Base-by-base conservation (phyloP, 2,888 invertebrate genomes). In the Drosophila neotestacea region DNA sequence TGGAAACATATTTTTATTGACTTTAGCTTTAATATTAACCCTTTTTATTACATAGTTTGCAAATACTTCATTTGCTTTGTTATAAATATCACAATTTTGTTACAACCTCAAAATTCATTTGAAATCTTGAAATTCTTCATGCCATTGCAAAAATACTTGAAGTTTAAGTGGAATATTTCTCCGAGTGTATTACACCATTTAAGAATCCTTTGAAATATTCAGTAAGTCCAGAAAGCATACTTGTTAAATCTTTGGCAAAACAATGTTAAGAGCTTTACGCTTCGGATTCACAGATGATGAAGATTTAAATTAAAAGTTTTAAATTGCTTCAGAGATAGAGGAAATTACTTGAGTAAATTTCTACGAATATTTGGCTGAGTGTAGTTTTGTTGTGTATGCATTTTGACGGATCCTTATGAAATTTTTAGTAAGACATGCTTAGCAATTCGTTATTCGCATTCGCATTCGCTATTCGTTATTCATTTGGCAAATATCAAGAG, bases 381-480 rank as follows among this genome's bases (percentile, higher is more conserved):
- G 5, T 34, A 10, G 10, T 16, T 32, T 32, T 13, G 10, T 9
- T 16, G 32, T 16, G 16, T 16, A 6, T 16, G 13, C 32, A 16
- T 48, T 48, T 34, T 48, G 48, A 5, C 6, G 30, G 6, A 42
- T 54, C 7, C 32, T 16, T 42, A n/a, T n/a, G 22, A 41, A 42
- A 30, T 41, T 41, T 10, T 5, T 16, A 13, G n/a, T 6, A 13
- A 6, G 34, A 13, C 34, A 22, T 48, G 30, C 59, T 48, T 51
- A 34, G 41, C 50, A 9, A 60, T 60, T 41, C 51, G 10, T 13
- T 39, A 36, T 50, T 41, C 50, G 10, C n/a, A 36, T 50, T 22
- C 48, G 9, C 11, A 56, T 41, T 50, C 59, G 28, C 4, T 34
- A 36, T 50, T 50, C 51, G 54, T 16, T 54, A 63, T 42, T 61